Evolutionary conservation across 2,797 vertebrate species (phyloP).

Genomic region (Pantherophis vulpinus): DNA sequence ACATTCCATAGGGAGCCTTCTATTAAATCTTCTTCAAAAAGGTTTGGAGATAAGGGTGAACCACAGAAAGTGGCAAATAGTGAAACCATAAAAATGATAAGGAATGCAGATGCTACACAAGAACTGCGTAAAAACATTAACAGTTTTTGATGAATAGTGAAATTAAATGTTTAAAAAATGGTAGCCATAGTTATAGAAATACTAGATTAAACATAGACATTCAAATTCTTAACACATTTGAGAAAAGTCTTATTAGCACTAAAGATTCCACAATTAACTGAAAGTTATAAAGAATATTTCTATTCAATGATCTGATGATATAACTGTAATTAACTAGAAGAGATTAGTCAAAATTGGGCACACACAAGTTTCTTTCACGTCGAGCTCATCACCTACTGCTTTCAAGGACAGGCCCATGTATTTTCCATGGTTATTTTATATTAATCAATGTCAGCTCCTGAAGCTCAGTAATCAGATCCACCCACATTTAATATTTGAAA

Average conservation of each 20-base stretch:
- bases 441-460: not conserved
- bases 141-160: not conserved
- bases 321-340: not conserved
- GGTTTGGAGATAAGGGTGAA: not conserved
- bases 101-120: not conserved
- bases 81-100: not conserved
- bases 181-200: not conserved
- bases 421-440: not conserved
- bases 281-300: not conserved
- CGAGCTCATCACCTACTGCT: not conserved
- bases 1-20: not conserved
- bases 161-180: not conserved
- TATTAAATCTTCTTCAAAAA: not conserved
- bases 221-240: not conserved
- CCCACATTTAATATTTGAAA: not conserved
- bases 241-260: not conserved
- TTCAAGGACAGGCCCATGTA: not conserved
- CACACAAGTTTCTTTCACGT: not conserved
- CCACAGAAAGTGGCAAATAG: not conserved
- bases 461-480: not conserved
- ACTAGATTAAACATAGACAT: not conserved
- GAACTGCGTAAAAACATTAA: not conserved
- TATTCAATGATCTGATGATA: not conserved
- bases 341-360: not conserved
- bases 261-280: not conserved